phyloP scores from a whole-genome alignment of 2,113 vertebrate genomes.

The Pelodiscus sinensis region DNA sequence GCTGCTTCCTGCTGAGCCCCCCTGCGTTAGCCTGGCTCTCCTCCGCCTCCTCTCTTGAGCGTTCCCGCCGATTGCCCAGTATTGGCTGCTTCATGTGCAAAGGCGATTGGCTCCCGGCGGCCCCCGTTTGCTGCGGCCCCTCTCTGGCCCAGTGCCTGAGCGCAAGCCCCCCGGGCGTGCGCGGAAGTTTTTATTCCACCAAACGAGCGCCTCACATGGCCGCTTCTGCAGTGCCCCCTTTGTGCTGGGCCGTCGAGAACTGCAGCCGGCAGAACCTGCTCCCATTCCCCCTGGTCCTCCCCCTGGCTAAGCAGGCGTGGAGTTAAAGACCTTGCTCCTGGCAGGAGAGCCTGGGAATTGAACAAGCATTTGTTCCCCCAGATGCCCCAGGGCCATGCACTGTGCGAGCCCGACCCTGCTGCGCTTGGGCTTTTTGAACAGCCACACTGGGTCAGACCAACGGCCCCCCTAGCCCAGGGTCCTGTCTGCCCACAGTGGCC shows the following conservation, averaged over 20 bases:
- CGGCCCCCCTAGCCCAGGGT: too few species aligned
- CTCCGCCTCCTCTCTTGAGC: not conserved
- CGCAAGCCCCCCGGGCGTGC: not conserved
- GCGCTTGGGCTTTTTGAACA: too few species aligned
- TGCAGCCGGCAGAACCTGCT: not conserved
- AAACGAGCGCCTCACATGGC: not conserved
- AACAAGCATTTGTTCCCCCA: too few species aligned
- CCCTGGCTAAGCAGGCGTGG: not conserved
- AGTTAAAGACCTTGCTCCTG: not conserved
- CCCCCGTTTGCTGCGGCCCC: rapidly evolving
- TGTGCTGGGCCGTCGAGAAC: rapidly evolving
- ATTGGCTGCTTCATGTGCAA: too few species aligned
- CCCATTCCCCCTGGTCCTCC: not conserved
- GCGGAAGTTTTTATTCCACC: not conserved
- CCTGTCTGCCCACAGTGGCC: too few species aligned
- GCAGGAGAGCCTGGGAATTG: too few species aligned
- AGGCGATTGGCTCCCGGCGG: too few species aligned
- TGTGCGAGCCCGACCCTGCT: too few species aligned
- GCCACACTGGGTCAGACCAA: too few species aligned
- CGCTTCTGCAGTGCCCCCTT: not conserved
- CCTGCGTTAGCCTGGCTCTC: not conserved
- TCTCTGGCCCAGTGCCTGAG: not conserved
- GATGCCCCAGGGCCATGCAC: too few species aligned
- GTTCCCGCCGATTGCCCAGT: too few species aligned
- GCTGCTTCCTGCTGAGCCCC: not conserved